Base-by-base conservation (phyloP, 2,797 vertebrate species). In the Lacerta agilis region DNA sequence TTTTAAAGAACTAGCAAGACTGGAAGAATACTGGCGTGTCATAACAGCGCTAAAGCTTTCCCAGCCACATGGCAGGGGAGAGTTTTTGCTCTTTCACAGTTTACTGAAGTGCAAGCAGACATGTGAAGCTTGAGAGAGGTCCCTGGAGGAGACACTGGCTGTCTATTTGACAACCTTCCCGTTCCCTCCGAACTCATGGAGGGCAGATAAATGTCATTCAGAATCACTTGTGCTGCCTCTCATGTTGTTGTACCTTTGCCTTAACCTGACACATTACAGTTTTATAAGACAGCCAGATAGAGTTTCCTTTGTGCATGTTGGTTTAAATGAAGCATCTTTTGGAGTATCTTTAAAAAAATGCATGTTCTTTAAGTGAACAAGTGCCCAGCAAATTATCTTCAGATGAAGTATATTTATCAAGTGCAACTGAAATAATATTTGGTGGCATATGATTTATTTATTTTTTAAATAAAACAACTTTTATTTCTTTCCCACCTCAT, bases 151-250 rank as follows among this genome's bases (percentile, higher is more conserved):
- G 85, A 72, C 18, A 36, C 66, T 81, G n/a, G 82, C 82, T 79
- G 69, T 87, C 82, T 85, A 73, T 79, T 76, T 87, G 76, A 87
- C 86, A 75, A 66, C 38, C 58, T 82, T 66, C 13, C 64, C 4
- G 11, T 73, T 69, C 58, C n/a, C 83, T 80, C 81, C 58, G 71
- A 86, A 82, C 72, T 82, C 90, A 87, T 91, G 91, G 80, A 89
- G 85, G 87, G 91, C 92, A 89, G 90, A 90, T 92, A 92, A 90
- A 92, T 94, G 92, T 93, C 92, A 85, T 89, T 89, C 85, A 89
- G 79, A 88, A 90, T 88, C 49, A 75, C 41, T 79, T 90, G 73
- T 10, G 38, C 86, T 86, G 88, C 82, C 81, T 88, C 72, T 82
- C 67, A 66, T 69, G 29, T 49, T 64, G 79, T 55, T 43, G 38